Conservation (phyloP, 2,888 invertebrate species). For the Punctoribates punctum region DNA sequence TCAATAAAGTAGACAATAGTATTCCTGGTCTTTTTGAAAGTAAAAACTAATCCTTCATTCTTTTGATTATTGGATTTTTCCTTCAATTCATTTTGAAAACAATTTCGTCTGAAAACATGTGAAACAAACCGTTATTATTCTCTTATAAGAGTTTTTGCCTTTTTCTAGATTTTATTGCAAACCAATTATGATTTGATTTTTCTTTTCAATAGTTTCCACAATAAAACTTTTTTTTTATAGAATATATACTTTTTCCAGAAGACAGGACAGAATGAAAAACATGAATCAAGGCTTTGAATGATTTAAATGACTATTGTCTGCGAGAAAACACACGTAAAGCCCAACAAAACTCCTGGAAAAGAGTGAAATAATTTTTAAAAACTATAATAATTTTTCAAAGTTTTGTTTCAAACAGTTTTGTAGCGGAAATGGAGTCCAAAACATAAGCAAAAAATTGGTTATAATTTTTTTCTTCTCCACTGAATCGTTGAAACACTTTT, state of each 20-base stretch:
- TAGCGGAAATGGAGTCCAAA: neutral
- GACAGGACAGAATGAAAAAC: neutral
- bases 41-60: too few species aligned
- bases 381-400: neutral
- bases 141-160: neutral
- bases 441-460: neutral
- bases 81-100: too few species aligned
- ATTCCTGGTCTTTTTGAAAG: too few species aligned
- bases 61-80: too few species aligned
- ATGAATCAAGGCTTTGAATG: neutral
- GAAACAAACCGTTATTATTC: neutral
- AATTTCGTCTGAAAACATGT: neutral
- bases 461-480: constrained; percentile 5
- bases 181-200: too few species aligned
- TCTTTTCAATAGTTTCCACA: too few species aligned
- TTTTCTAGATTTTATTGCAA: neutral
- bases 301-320: neutral
- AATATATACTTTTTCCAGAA: neutral
- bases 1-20: too few species aligned
- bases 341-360: neutral
- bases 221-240: too few species aligned
- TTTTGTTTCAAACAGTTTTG: neutral
- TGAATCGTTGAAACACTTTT: neutral
- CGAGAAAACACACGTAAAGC: too few species aligned
- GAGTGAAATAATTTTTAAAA: neutral